These are phyloP conservation scores for Rhopilema esculentum DNA, from an alignment of 30 jellyfish, hydroid and myxozoan species.

Conservation along the genomic window DNA sequence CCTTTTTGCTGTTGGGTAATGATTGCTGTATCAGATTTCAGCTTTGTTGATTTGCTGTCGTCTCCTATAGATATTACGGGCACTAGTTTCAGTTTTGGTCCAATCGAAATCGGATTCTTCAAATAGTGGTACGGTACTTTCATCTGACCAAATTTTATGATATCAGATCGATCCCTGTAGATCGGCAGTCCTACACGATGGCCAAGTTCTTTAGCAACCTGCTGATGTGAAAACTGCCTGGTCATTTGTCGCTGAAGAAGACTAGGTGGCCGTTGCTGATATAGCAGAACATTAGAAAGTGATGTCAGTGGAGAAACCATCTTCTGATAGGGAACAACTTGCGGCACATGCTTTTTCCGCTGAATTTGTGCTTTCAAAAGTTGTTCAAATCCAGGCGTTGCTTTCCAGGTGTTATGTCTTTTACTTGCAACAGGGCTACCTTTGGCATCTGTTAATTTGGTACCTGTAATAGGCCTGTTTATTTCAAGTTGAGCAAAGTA, in stretches of 20 bases:
- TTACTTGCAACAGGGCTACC: not conserved
- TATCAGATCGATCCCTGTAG: not conserved
- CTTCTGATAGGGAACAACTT: conserved; percentile 43
- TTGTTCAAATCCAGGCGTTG: not conserved
- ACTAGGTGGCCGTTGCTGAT: conserved; percentile 1
- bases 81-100: conserved; percentile 56
- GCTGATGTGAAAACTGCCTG: not conserved
- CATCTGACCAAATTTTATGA: conserved; percentile 43
- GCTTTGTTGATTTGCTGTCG: not conserved
- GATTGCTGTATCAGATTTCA: not conserved
- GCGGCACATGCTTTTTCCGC: not conserved
- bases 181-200: not conserved
- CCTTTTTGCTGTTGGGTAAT: not conserved
- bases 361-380: not conserved
- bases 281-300: not conserved
- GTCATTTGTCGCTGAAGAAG: conserved; percentile 3
- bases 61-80: conserved; percentile 20
- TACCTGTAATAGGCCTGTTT: conserved; percentile 5
- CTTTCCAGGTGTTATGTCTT: not conserved
- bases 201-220: not conserved
- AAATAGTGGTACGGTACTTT: conserved; percentile 54
- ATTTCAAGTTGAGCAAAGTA: conserved; percentile 28
- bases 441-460: not conserved
- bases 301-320: not conserved
- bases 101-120: conserved; percentile 46